Percentiles rank a stretch among this genome's conserved stretches.
Evolutionary conservation across 2,797 vertebrate genomes (phyloP).

Genomic region (Melanotaenia trifasciata): DNA sequence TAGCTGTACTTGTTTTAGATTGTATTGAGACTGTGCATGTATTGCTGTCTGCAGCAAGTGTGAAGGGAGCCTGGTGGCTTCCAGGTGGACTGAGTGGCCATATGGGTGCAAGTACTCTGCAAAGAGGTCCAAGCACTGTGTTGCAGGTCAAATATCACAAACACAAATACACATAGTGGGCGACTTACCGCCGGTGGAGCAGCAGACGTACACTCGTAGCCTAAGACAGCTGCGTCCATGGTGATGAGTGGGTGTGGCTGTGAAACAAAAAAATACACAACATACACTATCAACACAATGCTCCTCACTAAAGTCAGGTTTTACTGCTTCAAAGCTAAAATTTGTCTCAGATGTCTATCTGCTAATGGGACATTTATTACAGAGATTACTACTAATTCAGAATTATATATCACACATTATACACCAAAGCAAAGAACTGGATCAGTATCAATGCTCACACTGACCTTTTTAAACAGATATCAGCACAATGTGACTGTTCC

Average conservation of each 20-base stretch:
- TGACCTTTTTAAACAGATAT: conserved; percentile 7
- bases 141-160: conserved; percentile 30
- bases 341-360: neutral
- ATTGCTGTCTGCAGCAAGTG: conserved; percentile 43
- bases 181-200: conserved; percentile 90
- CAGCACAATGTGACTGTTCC: conserved; percentile 1
- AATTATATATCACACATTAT: neutral
- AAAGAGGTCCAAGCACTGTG: conserved; percentile 29
- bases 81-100: conserved; percentile 37
- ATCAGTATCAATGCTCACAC: neutral
- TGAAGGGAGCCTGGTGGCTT: conserved; percentile 5
- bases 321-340: neutral
- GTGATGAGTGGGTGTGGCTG: conserved; percentile 93
- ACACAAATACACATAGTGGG: conserved; percentile 21
- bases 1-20: conserved; percentile 58
- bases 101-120: conserved; percentile 29
- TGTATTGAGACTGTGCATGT: conserved; percentile 55
- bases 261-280: conserved; percentile 32
- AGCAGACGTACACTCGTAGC: conserved; percentile 97
- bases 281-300: neutral
- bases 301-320: neutral
- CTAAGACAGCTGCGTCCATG: conserved; percentile 92
- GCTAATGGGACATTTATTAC: neutral
- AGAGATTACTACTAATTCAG: neutral
- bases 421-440: neutral